Base-by-base conservation (phyloP, 1,140 invertebrate species). In the Drosophila triauraria region DNA sequence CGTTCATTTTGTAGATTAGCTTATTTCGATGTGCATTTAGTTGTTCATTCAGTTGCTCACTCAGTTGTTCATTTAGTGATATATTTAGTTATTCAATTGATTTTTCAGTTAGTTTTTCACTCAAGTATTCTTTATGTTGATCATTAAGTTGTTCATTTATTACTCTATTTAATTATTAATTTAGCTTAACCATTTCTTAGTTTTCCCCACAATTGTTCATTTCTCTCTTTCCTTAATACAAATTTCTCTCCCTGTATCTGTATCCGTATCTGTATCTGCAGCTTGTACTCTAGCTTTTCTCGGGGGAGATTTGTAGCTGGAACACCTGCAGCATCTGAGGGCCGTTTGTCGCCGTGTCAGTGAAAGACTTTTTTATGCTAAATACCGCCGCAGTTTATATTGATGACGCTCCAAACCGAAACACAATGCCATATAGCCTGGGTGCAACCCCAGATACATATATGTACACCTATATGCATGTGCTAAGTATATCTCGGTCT, bases 321-420 rank as follows among this genome's bases (percentile, higher is more conserved):
- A 68, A 87, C 83, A 88, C 83, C 85, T 87, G 84, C 84, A 78
- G 43, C 65, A 83, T 75, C 83, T 75, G 53, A 72, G 84, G 76
- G 85, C 67, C 64, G 56, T 57, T 78, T 62, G 71, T 65, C 23
- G 70, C 43, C 46, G 65, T 54, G 57, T 47, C 80, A 78, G 72
- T 53, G 81, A 90, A 90, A 88, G 85, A 88, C 85, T 90, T 82
- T 87, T 84, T 82, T 90, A 90, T 90, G 85, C 85, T 90, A 90
- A 90, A 90, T 90, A 91, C 85, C 82, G 43, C 3, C 77, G 60
- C 67, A 82, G 78, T 90, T 90, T 85, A 90, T 90, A 90, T 90
- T 90, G 85, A 90, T 90, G 85, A 85, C 76, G 71, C 56, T 32
- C 27, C 78, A 69, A 69, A 63, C 72, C 68, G 63, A 82, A 78